Evolutionary conservation across 2,888 invertebrate genomes (phyloP).

Genomic region (Petrolisthes manimaculis): DNA sequence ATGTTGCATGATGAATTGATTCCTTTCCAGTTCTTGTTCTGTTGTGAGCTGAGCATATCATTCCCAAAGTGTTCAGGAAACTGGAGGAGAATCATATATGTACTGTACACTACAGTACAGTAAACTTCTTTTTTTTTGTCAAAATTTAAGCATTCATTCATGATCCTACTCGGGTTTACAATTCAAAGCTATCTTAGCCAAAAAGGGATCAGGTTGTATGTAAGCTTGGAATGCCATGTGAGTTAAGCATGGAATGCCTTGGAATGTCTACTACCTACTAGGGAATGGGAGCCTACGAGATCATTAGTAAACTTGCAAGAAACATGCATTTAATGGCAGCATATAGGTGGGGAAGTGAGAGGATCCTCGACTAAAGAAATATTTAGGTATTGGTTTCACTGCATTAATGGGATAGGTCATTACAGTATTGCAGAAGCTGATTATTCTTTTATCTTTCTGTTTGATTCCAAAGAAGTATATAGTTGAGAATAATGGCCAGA

Average conservation of each 20-base stretch:
- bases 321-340: constrained; percentile 43
- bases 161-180: constrained; percentile 38
- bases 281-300: constrained; percentile 61
- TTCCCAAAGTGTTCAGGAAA: background rate
- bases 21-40: background rate
- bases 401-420: constrained; percentile 37
- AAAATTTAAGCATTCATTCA: constrained; percentile 9
- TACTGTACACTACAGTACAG: background rate
- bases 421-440: constrained; percentile 41
- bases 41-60: background rate
- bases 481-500: constrained; percentile 42
- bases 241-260: constrained; percentile 63
- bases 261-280: constrained; percentile 60
- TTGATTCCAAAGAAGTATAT: constrained; percentile 38
- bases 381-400: constrained; percentile 26
- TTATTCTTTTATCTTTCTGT: constrained; percentile 21
- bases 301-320: constrained; percentile 56
- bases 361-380: constrained; percentile 26
- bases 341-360: constrained; percentile 39
- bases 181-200: constrained; percentile 37
- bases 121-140: background rate
- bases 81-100: constrained; percentile 10
- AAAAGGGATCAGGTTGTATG: constrained; percentile 32
- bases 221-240: constrained; percentile 61
- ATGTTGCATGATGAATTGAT: constrained; percentile 19